Base-by-base conservation (phyloP, 37 sponge, comb jelly and placozoan species). In the Bolinopsis microptera region DNA sequence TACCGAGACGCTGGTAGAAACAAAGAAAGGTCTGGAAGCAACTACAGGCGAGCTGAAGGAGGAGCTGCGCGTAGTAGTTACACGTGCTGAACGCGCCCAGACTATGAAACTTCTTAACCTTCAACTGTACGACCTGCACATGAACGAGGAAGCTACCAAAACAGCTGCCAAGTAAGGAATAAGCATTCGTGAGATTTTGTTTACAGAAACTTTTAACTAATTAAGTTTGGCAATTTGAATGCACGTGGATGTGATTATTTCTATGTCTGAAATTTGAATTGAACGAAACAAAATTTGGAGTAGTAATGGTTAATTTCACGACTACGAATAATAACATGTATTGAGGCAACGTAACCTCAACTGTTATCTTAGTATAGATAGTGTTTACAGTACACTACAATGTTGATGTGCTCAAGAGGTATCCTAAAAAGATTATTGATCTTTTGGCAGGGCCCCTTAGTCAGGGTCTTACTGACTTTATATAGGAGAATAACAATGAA, bases 61-160 rank as follows among this genome's bases (percentile, higher is more conserved):
- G 0, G 61, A 86, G n/a, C 41, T 86, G 61, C 41, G 90, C 30
- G 13, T 28, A 1, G 90, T 86, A 2, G 25, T 86, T 0, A 41
- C 90, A 40, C 61, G 90, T 5, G 40, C 90, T n/a, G 90, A 86
- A 48, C 41, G 90, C 1, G 90, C 61, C n/a, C 90, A 86, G 61
- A 86, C 90, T 2, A 22, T 86, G 36, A 86, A 86, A 86, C 90
- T 86, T 0, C 61, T 86, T 5, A 86, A 86, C 30, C 35, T 86
- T 3, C 90, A 86, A 48, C 61, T 86, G 28, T 86, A 86, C 61
- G 90, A 86, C 39, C 90, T 86, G 90, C 90, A 86, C 61, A 41
- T 86, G 90, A 39, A 86, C 38, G 90, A 39, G 26, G 90, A 86
- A 25, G 90, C 90, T 3, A 41, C 90, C 24, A 86, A 86, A 86